phyloP scores from a whole-genome alignment of 2,797 vertebrate genomes.

The Synaphobranchus kaupii region DNA sequence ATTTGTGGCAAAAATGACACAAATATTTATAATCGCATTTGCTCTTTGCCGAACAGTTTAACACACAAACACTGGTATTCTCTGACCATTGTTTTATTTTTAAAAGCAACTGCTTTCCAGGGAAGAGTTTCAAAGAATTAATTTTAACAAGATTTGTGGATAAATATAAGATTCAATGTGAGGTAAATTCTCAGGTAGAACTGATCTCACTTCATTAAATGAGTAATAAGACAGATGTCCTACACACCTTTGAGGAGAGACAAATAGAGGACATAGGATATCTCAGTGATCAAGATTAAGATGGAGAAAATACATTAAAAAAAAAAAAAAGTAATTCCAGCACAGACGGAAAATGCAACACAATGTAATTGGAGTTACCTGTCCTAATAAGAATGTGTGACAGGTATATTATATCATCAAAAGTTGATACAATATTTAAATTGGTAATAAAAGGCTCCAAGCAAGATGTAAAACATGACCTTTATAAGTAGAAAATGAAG shows the following conservation, averaged over 20 bases:
- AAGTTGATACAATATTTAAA: neutral
- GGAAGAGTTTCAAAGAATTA: neutral
- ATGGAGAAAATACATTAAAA: neutral
- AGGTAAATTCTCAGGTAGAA: neutral
- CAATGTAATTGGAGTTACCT: neutral
- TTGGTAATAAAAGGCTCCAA: neutral
- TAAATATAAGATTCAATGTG: neutral
- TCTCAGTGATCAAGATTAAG: neutral
- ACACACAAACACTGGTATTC: neutral
- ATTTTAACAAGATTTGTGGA: neutral
- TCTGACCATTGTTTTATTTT: neutral
- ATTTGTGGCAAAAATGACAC: neutral
- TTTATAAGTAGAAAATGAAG: neutral
- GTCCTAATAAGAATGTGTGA: neutral
- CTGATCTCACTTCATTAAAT: neutral
- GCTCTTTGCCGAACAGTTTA: neutral
- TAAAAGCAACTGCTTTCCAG: neutral
- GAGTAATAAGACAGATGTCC: neutral
- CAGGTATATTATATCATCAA: neutral
- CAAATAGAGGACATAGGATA: neutral
- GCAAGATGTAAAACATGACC: neutral
- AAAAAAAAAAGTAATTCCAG: neutral
- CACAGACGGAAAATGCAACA: neutral
- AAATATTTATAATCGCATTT: neutral
- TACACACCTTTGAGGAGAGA: neutral